phyloP scores from a whole-genome alignment of 2,888 invertebrate species.

The Antheraea assamensis region DNA sequence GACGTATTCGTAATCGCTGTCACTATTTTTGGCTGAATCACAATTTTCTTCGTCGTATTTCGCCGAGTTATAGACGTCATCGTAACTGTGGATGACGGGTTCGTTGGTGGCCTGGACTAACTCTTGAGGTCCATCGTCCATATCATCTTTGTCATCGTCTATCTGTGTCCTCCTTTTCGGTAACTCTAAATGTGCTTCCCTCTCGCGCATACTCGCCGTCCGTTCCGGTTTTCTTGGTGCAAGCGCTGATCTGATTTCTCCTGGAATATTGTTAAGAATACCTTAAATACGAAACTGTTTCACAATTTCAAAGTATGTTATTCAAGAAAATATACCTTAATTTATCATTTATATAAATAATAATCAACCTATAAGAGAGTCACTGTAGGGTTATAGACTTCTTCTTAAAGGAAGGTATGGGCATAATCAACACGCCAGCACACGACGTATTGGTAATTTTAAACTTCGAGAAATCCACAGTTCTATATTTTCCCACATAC shows the following conservation, averaged over 20 bases:
- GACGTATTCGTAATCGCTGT: constrained; percentile 85
- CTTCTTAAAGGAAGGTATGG: too few relatives aligned
- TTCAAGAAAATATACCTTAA: background rate
- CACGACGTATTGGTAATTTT: too few relatives aligned
- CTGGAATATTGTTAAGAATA: constrained; percentile 64
- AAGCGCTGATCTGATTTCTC: constrained; percentile 91
- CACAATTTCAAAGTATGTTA: background rate
- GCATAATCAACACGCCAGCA: too few relatives aligned
- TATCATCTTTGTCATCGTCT: constrained; percentile 80
- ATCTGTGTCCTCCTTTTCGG: constrained; percentile 76
- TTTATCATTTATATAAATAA: too few relatives aligned
- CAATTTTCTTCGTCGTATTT: constrained; percentile 75
- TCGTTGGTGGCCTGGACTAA: constrained; percentile 76
- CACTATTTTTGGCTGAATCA: constrained; percentile 78
- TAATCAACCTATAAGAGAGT: too few relatives aligned
- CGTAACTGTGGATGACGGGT: constrained; percentile 73
- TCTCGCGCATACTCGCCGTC: constrained; percentile 92
- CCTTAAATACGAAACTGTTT: constrained; percentile 8
- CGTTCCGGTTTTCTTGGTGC: constrained; percentile 93
- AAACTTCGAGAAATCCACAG: too few relatives aligned
- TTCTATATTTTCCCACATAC: too few relatives aligned
- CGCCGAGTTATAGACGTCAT: constrained; percentile 73
- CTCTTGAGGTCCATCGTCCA: constrained; percentile 69
- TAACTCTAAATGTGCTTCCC: constrained; percentile 85
- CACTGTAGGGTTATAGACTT: too few relatives aligned